phyloP scores from a whole-genome alignment of 1,140 invertebrate species.

The Drosophila mojavensis region DNA sequence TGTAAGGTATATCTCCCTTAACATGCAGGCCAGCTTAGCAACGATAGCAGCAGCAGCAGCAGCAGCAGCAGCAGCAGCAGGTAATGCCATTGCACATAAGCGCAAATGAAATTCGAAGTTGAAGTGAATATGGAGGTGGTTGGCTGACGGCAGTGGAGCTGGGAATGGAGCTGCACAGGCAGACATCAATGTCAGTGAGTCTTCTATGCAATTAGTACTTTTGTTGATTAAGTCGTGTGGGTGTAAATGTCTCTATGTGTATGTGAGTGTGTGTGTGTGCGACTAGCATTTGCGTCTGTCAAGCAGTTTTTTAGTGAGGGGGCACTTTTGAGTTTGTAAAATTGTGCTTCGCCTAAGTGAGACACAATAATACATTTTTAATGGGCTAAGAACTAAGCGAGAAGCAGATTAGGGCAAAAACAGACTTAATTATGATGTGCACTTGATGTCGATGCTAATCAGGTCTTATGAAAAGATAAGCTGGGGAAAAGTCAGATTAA shows the following conservation, averaged over 20 bases:
- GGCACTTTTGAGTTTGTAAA: constrained; percentile 19
- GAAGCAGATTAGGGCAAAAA: neutral
- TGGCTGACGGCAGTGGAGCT: neutral
- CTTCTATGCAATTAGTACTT: constrained; percentile 81
- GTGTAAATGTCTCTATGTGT: neutral
- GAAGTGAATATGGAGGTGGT: constrained; percentile 30
- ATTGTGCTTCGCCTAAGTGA: constrained; percentile 3
- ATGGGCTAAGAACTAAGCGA: neutral
- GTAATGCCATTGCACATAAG: constrained; percentile 73
- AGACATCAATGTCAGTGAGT: constrained; percentile 74
- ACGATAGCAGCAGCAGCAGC: constrained; percentile 62
- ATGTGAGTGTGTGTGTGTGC: neutral
- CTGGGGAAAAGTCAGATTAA: no score
- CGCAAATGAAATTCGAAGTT: constrained; percentile 70
- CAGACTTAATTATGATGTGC: neutral
- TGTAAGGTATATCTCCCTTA: constrained; percentile 10
- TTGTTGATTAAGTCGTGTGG: constrained; percentile 70
- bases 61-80: constrained; percentile 60
- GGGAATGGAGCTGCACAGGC: constrained; percentile 23
- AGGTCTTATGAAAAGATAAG: no score
- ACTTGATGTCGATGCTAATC: neutral
- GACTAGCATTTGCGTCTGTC: constrained; percentile 15
- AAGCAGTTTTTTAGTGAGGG: constrained; percentile 21
- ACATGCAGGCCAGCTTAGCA: constrained; percentile 66
- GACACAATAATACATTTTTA: constrained; percentile 22